phyloP scores from a whole-genome alignment of 1,140 invertebrate genomes.

The Drosophila azteca region DNA sequence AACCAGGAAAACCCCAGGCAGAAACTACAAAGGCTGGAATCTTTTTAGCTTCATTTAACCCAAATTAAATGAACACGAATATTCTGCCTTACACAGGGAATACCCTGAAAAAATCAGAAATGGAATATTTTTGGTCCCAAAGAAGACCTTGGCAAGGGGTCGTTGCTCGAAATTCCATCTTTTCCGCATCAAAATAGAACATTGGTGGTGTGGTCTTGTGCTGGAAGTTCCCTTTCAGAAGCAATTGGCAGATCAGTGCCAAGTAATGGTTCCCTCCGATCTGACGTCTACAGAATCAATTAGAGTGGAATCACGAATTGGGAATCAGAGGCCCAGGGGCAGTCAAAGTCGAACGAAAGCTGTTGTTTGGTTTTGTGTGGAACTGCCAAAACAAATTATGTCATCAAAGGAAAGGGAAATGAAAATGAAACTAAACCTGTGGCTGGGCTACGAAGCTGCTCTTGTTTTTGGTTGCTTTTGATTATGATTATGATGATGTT shows the following conservation, averaged over 20 bases:
- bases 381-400: slow-evolving; percentile 52
- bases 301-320: slow-evolving; percentile 50
- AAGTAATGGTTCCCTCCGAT: slow-evolving; percentile 35
- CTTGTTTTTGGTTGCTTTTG: too few species aligned
- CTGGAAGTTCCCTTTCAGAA: slow-evolving; percentile 1
- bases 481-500: too few species aligned
- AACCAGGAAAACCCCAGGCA: slow-evolving; percentile 1
- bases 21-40: too few species aligned
- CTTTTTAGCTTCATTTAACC: slow-evolving; percentile 1
- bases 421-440: slow-evolving; percentile 3
- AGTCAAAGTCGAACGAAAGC: not conserved
- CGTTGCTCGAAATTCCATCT: too few species aligned
- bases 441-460: too few species aligned
- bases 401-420: slow-evolving; percentile 60
- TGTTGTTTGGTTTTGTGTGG: slow-evolving; percentile 5
- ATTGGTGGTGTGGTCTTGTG: too few species aligned
- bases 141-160: too few species aligned
- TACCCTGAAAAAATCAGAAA: too few species aligned
- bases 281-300: slow-evolving; percentile 66
- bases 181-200: slow-evolving; percentile 7
- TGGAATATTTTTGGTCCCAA: too few species aligned
- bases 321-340: not conserved
- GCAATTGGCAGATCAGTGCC: slow-evolving; percentile 44
- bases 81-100: too few species aligned
- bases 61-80: too few species aligned